Base-by-base conservation (phyloP, 2,888 invertebrate genomes). In the Ariolimax columbianus region DNA sequence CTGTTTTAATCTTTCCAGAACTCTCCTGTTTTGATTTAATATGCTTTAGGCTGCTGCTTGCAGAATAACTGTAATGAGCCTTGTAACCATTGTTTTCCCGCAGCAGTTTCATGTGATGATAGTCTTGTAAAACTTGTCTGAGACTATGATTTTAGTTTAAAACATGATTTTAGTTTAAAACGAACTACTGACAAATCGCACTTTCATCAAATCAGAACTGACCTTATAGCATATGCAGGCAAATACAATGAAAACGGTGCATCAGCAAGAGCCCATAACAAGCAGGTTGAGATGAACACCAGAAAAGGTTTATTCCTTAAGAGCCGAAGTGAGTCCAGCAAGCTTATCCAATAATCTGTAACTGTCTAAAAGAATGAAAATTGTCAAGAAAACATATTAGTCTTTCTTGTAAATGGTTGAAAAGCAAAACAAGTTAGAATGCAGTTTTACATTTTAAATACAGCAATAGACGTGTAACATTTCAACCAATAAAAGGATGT, bases 261-360 rank as follows among this genome's bases (percentile, higher is more conserved):
- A n/a, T 85, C 85, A 23, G 81, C 85, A 68, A 85, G 66, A n/a
- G 85, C 85, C 85, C 85, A 85, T 30, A 85, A 38, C 40, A 75
- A 47, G 30, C 81, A 79, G 17, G 85, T 77, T 6, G 66, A 30
- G 59, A 81, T 75, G 63, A 85, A 85, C 23, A 85, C 77, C 14
- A 85, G 30, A 51, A 85, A 85, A 0, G 85, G 81, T n/a, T 68
- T 75, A 73, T 81, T 80, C 47, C 72, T 55, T 26, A 84, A 26
- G 26, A 85, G 51, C 26, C 85, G 47, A 26, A 85, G n/a, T 9
- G 81, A 75, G 73, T 85, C 85, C 47, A 85, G 68, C 14, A 85
- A 51, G 19, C 81, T 81, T 66, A 85, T 77, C 11, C 81, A 51
- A 68, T 75, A 63, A 59, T 68, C 81, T 38, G 51, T 63, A 63